phyloP scores from a whole-genome alignment of 2,888 invertebrate species.

The Halictus ligatus region DNA sequence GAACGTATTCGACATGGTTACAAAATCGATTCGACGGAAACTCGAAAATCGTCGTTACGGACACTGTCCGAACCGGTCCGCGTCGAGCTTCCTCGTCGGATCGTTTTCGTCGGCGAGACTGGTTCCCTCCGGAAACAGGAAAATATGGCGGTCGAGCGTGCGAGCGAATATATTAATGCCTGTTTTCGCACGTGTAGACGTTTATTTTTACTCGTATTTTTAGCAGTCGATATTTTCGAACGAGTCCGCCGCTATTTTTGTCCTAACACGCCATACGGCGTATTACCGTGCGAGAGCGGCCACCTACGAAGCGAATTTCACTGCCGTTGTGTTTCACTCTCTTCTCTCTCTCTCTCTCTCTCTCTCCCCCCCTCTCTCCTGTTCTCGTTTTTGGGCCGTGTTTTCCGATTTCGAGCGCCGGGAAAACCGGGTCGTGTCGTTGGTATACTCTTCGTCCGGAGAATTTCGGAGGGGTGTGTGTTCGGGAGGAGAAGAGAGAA shows the following conservation, averaged over 20 bases:
- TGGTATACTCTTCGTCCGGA: background rate
- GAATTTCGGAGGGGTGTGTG: constrained; percentile 16
- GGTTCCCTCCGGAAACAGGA: constrained; percentile 33
- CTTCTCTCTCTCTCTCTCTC: background rate
- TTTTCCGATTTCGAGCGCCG: background rate
- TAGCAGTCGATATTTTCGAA: constrained; percentile 81
- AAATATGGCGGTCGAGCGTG: constrained; percentile 65
- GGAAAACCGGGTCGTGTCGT: background rate
- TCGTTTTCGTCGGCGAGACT: constrained; percentile 1
- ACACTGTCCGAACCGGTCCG: background rate
- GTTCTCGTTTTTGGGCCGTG: background rate
- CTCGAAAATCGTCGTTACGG: background rate
- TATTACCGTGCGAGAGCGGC: constrained; percentile 48
- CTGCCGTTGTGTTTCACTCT: background rate
- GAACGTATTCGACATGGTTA: background rate
- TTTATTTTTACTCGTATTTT: constrained; percentile 81
- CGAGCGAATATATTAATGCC: constrained; percentile 80
- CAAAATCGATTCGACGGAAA: background rate
- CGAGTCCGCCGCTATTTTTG: constrained; percentile 79
- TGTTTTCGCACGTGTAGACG: constrained; percentile 82
- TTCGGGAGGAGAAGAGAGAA: background rate
- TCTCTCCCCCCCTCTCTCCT: background rate
- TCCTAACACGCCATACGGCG: constrained; percentile 64
- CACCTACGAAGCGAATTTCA: constrained; percentile 49
- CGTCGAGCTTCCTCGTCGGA: constrained; percentile 4